Conservation (phyloP, 1,140 invertebrate genomes). For the Catajapyx aquilonaris region DNA sequence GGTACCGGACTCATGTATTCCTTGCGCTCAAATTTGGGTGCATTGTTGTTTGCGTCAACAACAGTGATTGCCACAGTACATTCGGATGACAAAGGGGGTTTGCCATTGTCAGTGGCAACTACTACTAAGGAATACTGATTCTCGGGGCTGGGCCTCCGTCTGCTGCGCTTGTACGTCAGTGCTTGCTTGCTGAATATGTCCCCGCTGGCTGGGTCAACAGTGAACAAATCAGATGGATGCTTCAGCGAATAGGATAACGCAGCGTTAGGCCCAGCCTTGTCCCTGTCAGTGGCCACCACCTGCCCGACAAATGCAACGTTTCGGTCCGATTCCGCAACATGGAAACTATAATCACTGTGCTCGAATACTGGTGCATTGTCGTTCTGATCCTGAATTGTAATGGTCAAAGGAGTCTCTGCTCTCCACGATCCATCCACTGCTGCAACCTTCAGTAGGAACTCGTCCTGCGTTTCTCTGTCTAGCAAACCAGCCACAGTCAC, state of each 20-base stretch:
- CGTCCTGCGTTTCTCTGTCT: conserved; percentile 73
- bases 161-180: conserved; percentile 57
- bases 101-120: conserved; percentile 76
- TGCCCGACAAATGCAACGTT: conserved; percentile 64
- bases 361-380: conserved; percentile 85
- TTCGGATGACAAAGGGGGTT: conserved; percentile 71
- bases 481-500: conserved; percentile 68
- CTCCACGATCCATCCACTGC: conserved; percentile 76
- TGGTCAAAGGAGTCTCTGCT: conserved; percentile 67
- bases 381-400: conserved; percentile 86
- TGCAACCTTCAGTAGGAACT: conserved; percentile 68
- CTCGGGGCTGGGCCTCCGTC: conserved; percentile 44
- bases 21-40: conserved; percentile 50
- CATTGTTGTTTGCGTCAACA: conserved; percentile 74
- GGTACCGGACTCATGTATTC: conserved; percentile 64
- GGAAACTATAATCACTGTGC: conserved; percentile 65
- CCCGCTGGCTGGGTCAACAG: conserved; percentile 71
- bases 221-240: conserved; percentile 74
- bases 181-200: conserved; percentile 68
- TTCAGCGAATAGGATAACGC: conserved; percentile 76
- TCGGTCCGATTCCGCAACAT: conserved; percentile 66
- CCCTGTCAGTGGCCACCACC: conserved; percentile 65
- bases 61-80: conserved; percentile 66
- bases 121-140: conserved; percentile 70
- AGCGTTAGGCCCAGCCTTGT: conserved; percentile 86